Evolutionary conservation across 2,797 vertebrate genomes (phyloP).

Genomic region (Etheostoma perlongum): DNA sequence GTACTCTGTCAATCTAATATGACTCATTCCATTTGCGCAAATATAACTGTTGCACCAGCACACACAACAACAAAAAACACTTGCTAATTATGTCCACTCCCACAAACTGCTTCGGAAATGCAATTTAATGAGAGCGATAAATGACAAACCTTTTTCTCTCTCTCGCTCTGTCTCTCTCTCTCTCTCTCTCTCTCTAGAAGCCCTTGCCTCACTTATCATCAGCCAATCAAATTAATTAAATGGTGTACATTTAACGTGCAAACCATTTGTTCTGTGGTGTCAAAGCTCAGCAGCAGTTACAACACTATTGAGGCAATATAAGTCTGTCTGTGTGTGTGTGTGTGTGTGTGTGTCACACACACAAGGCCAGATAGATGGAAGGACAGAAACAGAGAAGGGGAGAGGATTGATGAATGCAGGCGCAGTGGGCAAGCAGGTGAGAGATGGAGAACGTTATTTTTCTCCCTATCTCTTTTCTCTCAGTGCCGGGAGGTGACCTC

Average conservation of each 20-base stretch:
- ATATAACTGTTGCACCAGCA: conserved; percentile 21
- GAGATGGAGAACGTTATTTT: conserved; percentile 66
- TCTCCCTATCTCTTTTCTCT: conserved; percentile 48
- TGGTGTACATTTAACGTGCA: conserved; percentile 25
- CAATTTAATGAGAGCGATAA: conserved; percentile 38
- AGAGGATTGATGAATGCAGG: conserved; percentile 67
- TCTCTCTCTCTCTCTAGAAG: not conserved
- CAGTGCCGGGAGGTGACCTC: conserved; percentile 78
- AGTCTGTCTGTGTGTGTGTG: too few relatives aligned
- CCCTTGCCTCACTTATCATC: conserved; percentile 19
- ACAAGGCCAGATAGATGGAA: conserved; percentile 53
- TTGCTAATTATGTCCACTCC: conserved; percentile 30
- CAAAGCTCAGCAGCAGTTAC: conserved; percentile 44
- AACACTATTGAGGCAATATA: not conserved
- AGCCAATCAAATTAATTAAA: conserved; percentile 47
- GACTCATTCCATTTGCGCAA: conserved; percentile 53
- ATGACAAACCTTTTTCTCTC: conserved; percentile 20
- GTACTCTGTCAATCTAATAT: conserved; percentile 22
- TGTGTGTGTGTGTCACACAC: conserved; percentile 24
- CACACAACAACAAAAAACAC: not conserved
- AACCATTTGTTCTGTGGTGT: conserved; percentile 20
- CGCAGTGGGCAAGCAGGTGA: conserved; percentile 72
- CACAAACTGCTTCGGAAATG: conserved; percentile 28
- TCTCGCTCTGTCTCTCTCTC: too few relatives aligned
- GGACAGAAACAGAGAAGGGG: conserved; percentile 33